A percentile compares a stretch with the other conserved stretches of the same genome.
These are phyloP conservation scores for Scyliorhinus canicula DNA, from an alignment of 2,797 vertebrate species.

Conservation along the genomic window DNA sequence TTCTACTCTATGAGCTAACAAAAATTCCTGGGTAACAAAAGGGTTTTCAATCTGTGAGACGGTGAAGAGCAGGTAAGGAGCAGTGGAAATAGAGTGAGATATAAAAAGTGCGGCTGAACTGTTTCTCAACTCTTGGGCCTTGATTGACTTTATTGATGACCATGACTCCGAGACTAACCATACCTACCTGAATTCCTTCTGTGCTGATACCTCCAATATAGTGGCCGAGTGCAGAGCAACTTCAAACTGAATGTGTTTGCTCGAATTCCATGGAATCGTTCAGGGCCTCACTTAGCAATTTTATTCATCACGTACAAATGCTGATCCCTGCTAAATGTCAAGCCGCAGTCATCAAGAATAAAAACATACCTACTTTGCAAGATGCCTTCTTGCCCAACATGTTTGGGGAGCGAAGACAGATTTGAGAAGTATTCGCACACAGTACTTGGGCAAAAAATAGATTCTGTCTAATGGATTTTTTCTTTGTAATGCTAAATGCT, in stretches of 20 bases:
- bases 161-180: no score
- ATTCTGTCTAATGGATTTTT: constrained; percentile 32
- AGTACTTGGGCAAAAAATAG: background rate
- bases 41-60: background rate
- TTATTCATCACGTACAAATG: background rate
- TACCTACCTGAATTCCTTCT: background rate
- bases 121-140: background rate
- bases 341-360: background rate
- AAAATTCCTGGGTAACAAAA: background rate
- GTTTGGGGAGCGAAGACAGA: constrained; percentile 21
- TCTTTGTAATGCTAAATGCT: constrained; percentile 26
- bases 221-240: background rate
- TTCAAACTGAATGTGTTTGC: background rate
- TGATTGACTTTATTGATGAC: background rate
- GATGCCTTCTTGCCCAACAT: constrained; percentile 13
- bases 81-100: background rate
- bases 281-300: background rate
- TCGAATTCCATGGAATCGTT: background rate
- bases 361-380: background rate
- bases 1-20: background rate
- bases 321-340: background rate
- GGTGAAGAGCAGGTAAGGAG: background rate
- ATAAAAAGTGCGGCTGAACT: background rate
- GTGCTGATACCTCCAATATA: background rate
- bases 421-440: background rate